Evolutionary conservation across 2,888 invertebrate species (phyloP), one percentile per base, ranked within the genome.

Genomic region (Acleris literana): DNA sequence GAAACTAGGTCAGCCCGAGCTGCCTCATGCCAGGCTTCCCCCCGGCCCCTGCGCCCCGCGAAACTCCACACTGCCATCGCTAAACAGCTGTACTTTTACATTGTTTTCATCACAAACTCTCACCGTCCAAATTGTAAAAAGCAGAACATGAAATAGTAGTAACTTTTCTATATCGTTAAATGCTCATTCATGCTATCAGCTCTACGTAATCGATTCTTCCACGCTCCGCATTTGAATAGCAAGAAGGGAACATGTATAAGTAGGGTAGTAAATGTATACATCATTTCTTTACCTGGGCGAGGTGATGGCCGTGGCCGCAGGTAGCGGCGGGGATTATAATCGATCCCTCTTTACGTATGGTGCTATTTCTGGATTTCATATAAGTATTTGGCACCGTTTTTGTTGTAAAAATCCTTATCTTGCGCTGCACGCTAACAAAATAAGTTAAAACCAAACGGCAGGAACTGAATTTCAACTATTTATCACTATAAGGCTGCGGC

Each of bases 1-100:
- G 86, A 83, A 92, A 89, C 88, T 92, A 83, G 92, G 92, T 91
- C 92, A 92, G 78, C 77, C 81, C 83, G 79, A 85, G 83, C 82
- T 85, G 81, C 85, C 82, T 83, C 82, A 82, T 81, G 79, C 78
- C 82, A 77, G 77, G 76, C 76, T 76, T 74, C 74, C 81, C 76
- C 82, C 77, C 70, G 81, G 71, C 78, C 70, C 80, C 74, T 75
- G 75, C 74, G 44, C 69, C 68, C 64, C 65, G 33, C 46, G 54
- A 5, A 20, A 29, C 70, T 68, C 39, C 51, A 13, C 55, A 57
- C 49, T 72, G 71, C 69, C 76, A 74, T 74, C 72, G 71, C 72
- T 70, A 71, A 76, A 77, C 75, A 73, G 73, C 74, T 77, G 73
- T 76, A 80, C 77, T 75, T 70, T 72, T 73, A 79, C 78, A 80